These are phyloP conservation scores for Nerophis lumbriciformis DNA, from an alignment of 2,113 vertebrate species.

Conservation along the genomic window DNA sequence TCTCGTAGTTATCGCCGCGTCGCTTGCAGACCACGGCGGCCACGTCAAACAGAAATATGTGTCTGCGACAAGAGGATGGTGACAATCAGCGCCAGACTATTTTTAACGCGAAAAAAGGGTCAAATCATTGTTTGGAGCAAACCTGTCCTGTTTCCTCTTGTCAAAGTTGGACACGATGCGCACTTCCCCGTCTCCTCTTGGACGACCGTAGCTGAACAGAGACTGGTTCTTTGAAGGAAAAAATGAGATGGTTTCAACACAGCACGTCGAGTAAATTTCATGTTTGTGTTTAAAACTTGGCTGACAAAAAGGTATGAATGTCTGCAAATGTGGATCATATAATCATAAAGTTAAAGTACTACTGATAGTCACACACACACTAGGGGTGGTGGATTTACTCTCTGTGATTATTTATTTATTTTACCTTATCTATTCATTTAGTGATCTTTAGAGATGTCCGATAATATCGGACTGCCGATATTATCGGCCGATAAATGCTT, in stretches of 20 bases:
- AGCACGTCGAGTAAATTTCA: too few relatives aligned
- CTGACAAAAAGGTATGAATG: too few relatives aligned
- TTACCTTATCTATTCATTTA: too few relatives aligned
- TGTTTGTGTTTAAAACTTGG: too few relatives aligned
- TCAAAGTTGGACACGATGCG: conserved; percentile 81
- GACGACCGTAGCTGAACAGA: conserved; percentile 80
- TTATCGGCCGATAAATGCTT: too few relatives aligned
- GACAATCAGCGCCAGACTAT: not conserved
- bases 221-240: conserved; percentile 78
- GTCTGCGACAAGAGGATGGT: conserved; percentile 59
- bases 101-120: not conserved
- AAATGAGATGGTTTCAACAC: not conserved
- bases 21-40: conserved; percentile 90
- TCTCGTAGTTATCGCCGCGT: conserved; percentile 90
- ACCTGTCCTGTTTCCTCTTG: conserved; percentile 90
- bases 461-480: too few relatives aligned
- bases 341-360: too few relatives aligned
- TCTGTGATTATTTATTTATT: too few relatives aligned
- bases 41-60: conserved; percentile 90
- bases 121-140: not conserved
- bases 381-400: too few relatives aligned
- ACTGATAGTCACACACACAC: too few relatives aligned
- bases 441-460: too few relatives aligned
- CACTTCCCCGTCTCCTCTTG: conserved; percentile 89
- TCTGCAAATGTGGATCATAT: too few relatives aligned